These are phyloP conservation scores for Cryptotis parvus DNA, from an alignment of 2,113 vertebrate genomes.

Conservation along the genomic window DNA sequence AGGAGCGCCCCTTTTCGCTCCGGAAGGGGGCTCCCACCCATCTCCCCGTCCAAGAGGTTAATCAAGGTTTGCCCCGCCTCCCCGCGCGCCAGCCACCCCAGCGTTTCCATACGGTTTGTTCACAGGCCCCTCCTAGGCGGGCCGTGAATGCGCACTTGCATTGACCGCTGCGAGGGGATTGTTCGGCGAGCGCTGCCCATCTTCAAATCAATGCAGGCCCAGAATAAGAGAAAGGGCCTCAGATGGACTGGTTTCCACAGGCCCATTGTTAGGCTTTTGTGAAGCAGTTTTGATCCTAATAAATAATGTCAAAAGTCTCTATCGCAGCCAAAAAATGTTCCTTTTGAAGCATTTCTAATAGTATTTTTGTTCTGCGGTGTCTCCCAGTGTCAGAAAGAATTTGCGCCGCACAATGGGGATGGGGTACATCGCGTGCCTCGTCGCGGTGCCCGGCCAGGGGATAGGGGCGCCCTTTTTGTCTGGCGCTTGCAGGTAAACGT, in stretches of 20 bases:
- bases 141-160: slow-evolving; percentile 87
- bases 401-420: slow-evolving; percentile 89
- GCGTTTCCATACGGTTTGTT: slow-evolving; percentile 89
- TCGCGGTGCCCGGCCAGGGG: slow-evolving; percentile 20
- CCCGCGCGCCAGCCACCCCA: slow-evolving; percentile 19
- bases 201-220: slow-evolving; percentile 89
- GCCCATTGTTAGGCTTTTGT: slow-evolving; percentile 90
- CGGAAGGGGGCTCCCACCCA: slow-evolving; percentile 88
- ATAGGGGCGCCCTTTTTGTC: not conserved
- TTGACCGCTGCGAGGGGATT: slow-evolving; percentile 91
- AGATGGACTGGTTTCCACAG: slow-evolving; percentile 91
- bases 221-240: slow-evolving; percentile 89
- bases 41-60: slow-evolving; percentile 90
- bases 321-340: slow-evolving; percentile 90
- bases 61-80: slow-evolving; percentile 86
- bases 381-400: slow-evolving; percentile 91
- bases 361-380: slow-evolving; percentile 91
- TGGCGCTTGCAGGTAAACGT: slow-evolving; percentile 53
- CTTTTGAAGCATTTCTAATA: slow-evolving; percentile 95
- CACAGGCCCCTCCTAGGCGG: slow-evolving; percentile 88
- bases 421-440: slow-evolving; percentile 90
- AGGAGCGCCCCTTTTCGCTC: slow-evolving; percentile 81
- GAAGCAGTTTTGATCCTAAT: slow-evolving; percentile 91
- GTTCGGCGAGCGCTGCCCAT: slow-evolving; percentile 86
- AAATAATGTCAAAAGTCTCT: slow-evolving; percentile 95